Conservation (phyloP, 1,140 invertebrate genomes). For the Hylaeus volcanicus region DNA sequence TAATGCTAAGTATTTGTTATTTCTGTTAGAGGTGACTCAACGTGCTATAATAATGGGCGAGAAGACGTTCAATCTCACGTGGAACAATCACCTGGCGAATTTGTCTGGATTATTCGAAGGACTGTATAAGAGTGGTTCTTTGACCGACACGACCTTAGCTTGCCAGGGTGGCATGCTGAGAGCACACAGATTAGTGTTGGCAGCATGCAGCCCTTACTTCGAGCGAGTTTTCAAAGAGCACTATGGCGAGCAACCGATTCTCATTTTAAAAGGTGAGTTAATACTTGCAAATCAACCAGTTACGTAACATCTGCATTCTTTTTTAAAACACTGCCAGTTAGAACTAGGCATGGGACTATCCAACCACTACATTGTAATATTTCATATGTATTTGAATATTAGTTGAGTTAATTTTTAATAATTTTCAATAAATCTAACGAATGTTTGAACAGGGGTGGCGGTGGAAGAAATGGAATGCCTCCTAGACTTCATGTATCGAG, state of each 20-base stretch:
- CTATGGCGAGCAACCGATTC: slow-evolving; percentile 87
- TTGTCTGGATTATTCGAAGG: slow-evolving; percentile 86
- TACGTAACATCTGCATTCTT: no score
- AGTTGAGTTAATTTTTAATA: no score
- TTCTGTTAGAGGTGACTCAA: slow-evolving; percentile 27
- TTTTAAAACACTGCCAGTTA: no score
- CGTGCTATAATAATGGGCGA: slow-evolving; percentile 77
- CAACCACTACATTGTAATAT: no score
- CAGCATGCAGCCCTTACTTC: slow-evolving; percentile 89
- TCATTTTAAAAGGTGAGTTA: slow-evolving; percentile 84
- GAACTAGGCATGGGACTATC: no score
- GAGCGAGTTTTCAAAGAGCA: slow-evolving; percentile 85
- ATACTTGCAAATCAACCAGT: neutral
- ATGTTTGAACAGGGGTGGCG: slow-evolving; percentile 76
- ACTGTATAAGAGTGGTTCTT: slow-evolving; percentile 85
- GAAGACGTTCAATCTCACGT: slow-evolving; percentile 86
- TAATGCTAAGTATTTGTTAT: neutral
- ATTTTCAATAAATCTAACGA: no score
- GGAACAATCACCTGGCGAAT: slow-evolving; percentile 89
- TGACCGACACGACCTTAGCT: slow-evolving; percentile 85
- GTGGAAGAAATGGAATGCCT: slow-evolving; percentile 86
- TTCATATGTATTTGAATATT: no score
- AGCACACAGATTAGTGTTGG: slow-evolving; percentile 87
- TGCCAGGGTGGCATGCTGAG: slow-evolving; percentile 85
- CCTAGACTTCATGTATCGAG: slow-evolving; percentile 88